A percentile compares a stretch with the other conserved stretches of the same genome.
Evolutionary conservation across 92 coral and sea anemone species (phyloP).

Genomic region (Siderastrea radians): DNA sequence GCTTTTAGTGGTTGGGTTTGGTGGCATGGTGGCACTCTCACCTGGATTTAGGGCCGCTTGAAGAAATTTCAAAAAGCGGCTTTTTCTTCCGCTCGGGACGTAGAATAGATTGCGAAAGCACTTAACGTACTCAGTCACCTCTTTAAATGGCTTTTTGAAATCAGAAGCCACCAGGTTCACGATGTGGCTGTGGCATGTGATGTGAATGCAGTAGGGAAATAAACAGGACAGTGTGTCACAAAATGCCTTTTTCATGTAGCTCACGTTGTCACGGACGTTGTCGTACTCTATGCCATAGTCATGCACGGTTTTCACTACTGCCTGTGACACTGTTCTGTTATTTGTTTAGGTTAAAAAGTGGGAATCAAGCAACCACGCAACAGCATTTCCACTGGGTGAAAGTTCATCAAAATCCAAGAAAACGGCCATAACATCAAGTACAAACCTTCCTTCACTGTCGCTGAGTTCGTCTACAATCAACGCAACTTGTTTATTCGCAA

Average conservation of each 20-base stretch:
- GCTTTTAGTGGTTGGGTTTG: too few relatives aligned
- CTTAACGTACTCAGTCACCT: slow-evolving; percentile 63
- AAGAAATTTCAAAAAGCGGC: slow-evolving; percentile 56
- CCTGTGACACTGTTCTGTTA: too few relatives aligned
- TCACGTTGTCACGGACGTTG: slow-evolving; percentile 69
- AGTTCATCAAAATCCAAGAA: slow-evolving; percentile 48
- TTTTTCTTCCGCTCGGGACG: slow-evolving; percentile 65
- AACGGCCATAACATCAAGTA: slow-evolving; percentile 58
- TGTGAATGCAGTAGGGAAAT: slow-evolving; percentile 62
- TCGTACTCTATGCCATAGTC: slow-evolving; percentile 68
- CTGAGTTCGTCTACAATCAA: too few relatives aligned
- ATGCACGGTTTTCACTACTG: too few relatives aligned
- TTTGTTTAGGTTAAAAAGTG: too few relatives aligned
- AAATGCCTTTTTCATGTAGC: too few relatives aligned
- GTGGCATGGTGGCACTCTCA: slow-evolving; percentile 28
- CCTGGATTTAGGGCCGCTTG: slow-evolving; percentile 13
- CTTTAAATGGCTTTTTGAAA: slow-evolving; percentile 57
- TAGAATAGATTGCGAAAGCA: slow-evolving; percentile 63
- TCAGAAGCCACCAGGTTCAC: slow-evolving; percentile 65
- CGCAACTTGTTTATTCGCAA: slow-evolving; percentile 46
- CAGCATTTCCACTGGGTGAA: too few relatives aligned
- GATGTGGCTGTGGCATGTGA: slow-evolving; percentile 62
- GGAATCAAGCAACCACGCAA: too few relatives aligned
- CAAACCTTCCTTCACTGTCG: too few relatives aligned
- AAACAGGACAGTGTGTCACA: slow-evolving; percentile 46